These are phyloP conservation scores for Drosophila neocordata DNA, from an alignment of 1,140 invertebrate species.

Conservation along the genomic window DNA sequence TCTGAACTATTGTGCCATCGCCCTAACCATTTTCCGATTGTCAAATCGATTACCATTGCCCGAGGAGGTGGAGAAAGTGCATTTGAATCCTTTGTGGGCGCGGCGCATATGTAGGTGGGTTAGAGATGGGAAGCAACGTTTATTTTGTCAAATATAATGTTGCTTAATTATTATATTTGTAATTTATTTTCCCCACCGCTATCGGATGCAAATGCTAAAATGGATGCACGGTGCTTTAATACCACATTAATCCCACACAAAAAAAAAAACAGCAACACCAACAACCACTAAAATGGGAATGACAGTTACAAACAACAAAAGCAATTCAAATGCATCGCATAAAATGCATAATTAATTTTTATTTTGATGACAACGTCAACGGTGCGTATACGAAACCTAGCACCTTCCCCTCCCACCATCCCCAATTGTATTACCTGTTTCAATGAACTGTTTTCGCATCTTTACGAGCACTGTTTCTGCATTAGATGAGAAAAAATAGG, in stretches of 20 bases:
- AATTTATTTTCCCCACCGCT: constrained; percentile 74
- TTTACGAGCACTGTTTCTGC: background rate
- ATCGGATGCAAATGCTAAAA: constrained; percentile 74
- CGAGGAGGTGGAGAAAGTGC: background rate
- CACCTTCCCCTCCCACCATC: background rate
- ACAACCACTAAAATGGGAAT: constrained; percentile 20
- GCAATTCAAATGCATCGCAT: constrained; percentile 79
- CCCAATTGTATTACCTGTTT: background rate
- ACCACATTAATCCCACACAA: constrained; percentile 69
- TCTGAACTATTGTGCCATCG: constrained; percentile 21
- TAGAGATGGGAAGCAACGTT: constrained; percentile 35
- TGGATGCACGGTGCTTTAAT: constrained; percentile 65
- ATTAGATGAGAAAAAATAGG: background rate
- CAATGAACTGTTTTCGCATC: background rate
- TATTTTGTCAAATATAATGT: constrained; percentile 80
- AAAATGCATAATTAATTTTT: constrained; percentile 83
- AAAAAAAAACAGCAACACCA: constrained; percentile 36
- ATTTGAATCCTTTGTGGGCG: background rate
- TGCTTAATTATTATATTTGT: constrained; percentile 81
- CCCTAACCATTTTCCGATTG: constrained; percentile 19
- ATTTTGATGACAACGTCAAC: constrained; percentile 83
- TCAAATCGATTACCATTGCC: constrained; percentile 25
- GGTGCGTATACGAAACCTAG: constrained; percentile 37
- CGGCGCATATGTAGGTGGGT: background rate
- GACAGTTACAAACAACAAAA: constrained; percentile 54